phyloP scores from a whole-genome alignment of 2,113 vertebrate genomes.

The Festucalex cinctus region DNA sequence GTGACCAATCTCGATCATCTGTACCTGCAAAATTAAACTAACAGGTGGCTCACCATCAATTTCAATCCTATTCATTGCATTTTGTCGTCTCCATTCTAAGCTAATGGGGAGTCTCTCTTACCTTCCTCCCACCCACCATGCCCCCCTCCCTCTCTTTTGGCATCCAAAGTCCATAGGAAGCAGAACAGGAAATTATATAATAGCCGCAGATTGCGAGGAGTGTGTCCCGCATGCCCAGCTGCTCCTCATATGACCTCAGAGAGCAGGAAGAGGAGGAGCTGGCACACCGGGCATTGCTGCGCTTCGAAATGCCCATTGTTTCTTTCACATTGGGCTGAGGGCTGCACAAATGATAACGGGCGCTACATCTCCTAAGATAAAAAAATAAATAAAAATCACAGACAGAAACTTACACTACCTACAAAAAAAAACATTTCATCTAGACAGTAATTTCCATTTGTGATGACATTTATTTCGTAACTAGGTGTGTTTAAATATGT shows the following conservation, averaged over 20 bases:
- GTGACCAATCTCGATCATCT: no score
- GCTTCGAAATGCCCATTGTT: conserved; percentile 5
- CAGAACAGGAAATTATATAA: conserved; percentile 82
- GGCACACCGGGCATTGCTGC: conserved; percentile 21
- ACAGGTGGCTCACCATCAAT: not conserved
- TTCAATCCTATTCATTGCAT: not conserved
- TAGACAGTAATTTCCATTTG: not conserved
- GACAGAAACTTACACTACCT: not conserved
- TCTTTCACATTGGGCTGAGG: not conserved
- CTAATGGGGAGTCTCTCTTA: not conserved
- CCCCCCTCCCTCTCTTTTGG: conserved; percentile 55
- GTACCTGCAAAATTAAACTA: not conserved
- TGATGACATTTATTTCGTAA: not conserved
- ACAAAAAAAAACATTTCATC: not conserved
- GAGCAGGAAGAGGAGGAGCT: conserved; percentile 24
- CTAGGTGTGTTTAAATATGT: not conserved
- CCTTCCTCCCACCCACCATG: not conserved
- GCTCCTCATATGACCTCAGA: conserved; percentile 67
- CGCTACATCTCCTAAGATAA: no score
- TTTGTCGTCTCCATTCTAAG: not conserved
- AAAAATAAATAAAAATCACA: no score
- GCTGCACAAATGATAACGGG: not conserved
- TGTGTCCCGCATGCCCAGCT: conserved; percentile 73
- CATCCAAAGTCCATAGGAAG: conserved; percentile 75
- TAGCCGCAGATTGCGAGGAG: conserved; percentile 60